A percentile compares a stretch with the other conserved stretches of the same genome.
phyloP scores from a whole-genome alignment of 2,888 invertebrate species.

The Thymelicus acteon region DNA sequence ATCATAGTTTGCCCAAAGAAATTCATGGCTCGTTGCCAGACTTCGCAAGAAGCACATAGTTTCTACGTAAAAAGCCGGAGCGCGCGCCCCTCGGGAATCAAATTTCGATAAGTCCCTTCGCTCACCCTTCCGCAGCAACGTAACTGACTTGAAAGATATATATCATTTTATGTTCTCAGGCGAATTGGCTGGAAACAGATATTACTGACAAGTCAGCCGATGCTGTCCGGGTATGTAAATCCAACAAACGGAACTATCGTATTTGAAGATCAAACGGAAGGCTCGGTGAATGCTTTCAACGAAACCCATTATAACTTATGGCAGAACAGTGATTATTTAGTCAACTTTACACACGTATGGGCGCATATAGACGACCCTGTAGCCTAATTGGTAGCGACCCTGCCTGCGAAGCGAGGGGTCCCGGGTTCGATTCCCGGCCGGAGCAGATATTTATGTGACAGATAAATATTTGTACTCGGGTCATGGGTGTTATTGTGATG shows the following conservation, averaged over 20 bases:
- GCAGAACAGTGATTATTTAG: no score
- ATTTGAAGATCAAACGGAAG: no score
- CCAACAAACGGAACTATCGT: no score
- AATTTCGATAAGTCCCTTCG: slow-evolving; percentile 33
- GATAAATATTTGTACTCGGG: no score
- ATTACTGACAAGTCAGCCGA: not conserved
- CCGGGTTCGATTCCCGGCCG: no score
- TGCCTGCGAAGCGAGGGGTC: no score
- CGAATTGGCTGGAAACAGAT: slow-evolving; percentile 8
- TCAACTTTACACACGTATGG: no score
- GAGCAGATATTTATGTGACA: no score
- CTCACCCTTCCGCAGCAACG: slow-evolving; percentile 18
- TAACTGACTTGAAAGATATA: slow-evolving; percentile 21
- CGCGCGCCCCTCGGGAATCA: slow-evolving; percentile 24
- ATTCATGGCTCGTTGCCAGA: slow-evolving; percentile 16
- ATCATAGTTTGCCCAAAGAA: not conserved
- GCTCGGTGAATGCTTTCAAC: not conserved
- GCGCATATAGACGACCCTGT: no score
- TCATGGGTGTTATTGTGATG: no score
- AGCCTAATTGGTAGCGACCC: no score
- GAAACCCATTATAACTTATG: no score
- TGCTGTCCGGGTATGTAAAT: not conserved
- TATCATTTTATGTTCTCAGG: slow-evolving; percentile 13
- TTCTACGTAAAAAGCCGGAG: slow-evolving; percentile 17
- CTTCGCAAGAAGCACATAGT: slow-evolving; percentile 14